Conservation (phyloP, 2,888 invertebrate genomes). For the Cyaniris semiargus region DNA sequence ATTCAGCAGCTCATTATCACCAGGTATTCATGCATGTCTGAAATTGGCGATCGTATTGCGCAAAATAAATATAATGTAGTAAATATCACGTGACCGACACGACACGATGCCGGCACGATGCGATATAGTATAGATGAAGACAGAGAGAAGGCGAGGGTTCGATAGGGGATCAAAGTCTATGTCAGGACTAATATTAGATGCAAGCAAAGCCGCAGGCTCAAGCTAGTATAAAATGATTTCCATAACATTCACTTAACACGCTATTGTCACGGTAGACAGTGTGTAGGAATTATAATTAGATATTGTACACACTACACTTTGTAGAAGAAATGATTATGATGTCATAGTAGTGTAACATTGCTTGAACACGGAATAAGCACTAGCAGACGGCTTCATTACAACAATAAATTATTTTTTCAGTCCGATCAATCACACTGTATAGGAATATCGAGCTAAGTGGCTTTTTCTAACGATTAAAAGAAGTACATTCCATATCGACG, state of each 20-base stretch:
- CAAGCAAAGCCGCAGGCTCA: neutral
- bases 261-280: neutral
- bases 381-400: neutral
- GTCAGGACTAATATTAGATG: neutral
- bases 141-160: neutral
- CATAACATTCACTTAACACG: neutral
- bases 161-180: neutral
- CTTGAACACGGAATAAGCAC: neutral
- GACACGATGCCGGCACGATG: slow-evolving; percentile 27
- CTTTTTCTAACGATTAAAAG: slow-evolving; percentile 9
- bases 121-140: neutral
- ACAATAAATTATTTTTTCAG: slow-evolving; percentile 27
- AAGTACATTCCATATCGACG: neutral
- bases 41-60: slow-evolving; percentile 12
- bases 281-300: neutral
- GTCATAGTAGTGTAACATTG: neutral
- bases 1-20: slow-evolving; percentile 2
- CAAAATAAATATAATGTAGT: slow-evolving; percentile 28
- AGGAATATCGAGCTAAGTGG: neutral
- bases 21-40: slow-evolving; percentile 23
- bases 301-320: neutral
- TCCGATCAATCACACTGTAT: slow-evolving; percentile 14
- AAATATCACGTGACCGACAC: slow-evolving; percentile 33
- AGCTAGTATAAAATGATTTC: neutral
- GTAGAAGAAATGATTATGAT: too few relatives aligned